A percentile compares a stretch with the other conserved stretches of the same genome.
Conservation (phyloP, 2,113 vertebrate genomes). For the Pitta sordida region DNA sequence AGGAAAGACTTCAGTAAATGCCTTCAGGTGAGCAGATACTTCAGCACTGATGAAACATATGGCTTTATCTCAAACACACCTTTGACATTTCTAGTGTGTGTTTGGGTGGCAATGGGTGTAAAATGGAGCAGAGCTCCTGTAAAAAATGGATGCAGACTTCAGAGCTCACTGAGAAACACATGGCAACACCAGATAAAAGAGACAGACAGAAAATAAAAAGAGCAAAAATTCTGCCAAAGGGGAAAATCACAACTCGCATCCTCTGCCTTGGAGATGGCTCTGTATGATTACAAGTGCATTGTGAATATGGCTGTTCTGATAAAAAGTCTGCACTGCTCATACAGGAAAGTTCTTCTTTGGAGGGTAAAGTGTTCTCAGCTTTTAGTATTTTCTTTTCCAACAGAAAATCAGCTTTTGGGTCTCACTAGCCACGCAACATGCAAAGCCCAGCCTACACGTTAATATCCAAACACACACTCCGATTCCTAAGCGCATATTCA, state of each 20-base stretch:
- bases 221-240: constrained; percentile 52
- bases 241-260: background rate
- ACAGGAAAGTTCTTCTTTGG: background rate
- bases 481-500: constrained; percentile 42
- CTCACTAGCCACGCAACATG: background rate
- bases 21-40: constrained; percentile 22
- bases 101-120: constrained; percentile 32
- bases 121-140: constrained; percentile 13
- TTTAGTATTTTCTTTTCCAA: background rate
- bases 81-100: constrained; percentile 43
- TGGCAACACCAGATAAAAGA: constrained; percentile 31
- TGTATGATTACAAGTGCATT: background rate
- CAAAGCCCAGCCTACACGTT: background rate
- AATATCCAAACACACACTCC: background rate
- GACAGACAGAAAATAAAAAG: constrained; percentile 28
- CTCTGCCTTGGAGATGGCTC: constrained; percentile 29
- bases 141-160: constrained; percentile 17
- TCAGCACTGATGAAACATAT: background rate
- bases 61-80: constrained; percentile 20
- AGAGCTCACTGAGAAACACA: background rate
- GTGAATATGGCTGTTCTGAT: background rate
- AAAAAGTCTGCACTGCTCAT: background rate
- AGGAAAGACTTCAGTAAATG: constrained; percentile 1
- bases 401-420: background rate
- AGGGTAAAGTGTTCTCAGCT: background rate